phyloP scores from a whole-genome alignment of 2,888 invertebrate genomes.

The Blomia tropicalis region DNA sequence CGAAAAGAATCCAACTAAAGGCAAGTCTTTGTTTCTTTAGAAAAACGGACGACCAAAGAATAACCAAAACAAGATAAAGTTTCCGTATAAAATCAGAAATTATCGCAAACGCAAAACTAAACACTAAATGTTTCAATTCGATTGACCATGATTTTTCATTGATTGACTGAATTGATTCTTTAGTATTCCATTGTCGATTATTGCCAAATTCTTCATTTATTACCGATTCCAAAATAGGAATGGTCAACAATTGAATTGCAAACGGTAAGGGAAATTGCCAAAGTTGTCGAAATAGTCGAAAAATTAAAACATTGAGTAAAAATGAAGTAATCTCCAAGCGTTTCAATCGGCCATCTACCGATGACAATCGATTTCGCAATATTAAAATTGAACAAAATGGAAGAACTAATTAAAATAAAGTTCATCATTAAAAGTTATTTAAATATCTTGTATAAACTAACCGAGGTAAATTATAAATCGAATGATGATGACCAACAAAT shows the following conservation, averaged over 20 bases:
- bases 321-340: background rate
- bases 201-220: no score
- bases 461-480: background rate
- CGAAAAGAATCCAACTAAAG: slow-evolving; percentile 15
- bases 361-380: background rate
- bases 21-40: slow-evolving; percentile 13
- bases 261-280: slow-evolving; percentile 10
- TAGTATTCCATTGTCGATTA: background rate
- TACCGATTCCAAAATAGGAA: background rate
- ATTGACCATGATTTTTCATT: no score
- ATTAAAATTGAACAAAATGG: background rate
- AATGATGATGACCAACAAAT: background rate
- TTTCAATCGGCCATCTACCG: background rate
- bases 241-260: background rate
- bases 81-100: background rate
- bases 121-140: background rate
- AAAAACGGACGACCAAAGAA: slow-evolving; percentile 10
- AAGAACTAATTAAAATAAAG: slow-evolving; percentile 4
- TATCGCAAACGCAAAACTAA: background rate
- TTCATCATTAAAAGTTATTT: background rate
- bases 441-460: background rate
- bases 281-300: slow-evolving; percentile 8
- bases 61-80: slow-evolving; percentile 16
- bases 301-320: background rate
- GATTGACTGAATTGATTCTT: no score